These are phyloP conservation scores for Sebastes jordani DNA, from an alignment of 2,797 vertebrate genomes.

Conservation along the genomic window DNA sequence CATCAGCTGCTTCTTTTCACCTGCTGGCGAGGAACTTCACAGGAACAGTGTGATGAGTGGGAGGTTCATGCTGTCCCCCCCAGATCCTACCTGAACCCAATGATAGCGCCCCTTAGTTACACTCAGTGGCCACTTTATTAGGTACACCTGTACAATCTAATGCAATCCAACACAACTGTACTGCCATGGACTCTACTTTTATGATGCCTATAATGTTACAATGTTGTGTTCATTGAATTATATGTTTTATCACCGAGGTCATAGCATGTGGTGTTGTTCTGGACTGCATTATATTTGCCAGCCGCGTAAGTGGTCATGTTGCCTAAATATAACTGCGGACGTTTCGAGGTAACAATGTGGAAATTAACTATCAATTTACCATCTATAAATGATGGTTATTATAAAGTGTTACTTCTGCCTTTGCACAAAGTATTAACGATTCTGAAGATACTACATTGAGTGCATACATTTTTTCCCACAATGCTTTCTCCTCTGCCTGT, in stretches of 20 bases:
- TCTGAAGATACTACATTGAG: not conserved
- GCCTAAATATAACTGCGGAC: too few relatives aligned
- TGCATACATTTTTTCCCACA: fast-evolving
- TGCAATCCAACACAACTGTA: not conserved
- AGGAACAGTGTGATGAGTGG: not conserved
- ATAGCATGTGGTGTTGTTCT: not conserved
- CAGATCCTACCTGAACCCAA: not conserved
- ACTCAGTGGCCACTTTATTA: not conserved
- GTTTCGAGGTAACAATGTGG: too few relatives aligned
- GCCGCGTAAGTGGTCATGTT: fast-evolving
- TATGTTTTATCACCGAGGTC: fast-evolving
- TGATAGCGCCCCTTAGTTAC: not conserved
- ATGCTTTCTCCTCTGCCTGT: not conserved
- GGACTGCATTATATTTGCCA: not conserved
- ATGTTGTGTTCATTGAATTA: not conserved
- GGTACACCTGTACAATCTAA: not conserved
- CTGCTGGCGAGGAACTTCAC: not conserved
- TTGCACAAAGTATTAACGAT: not conserved
- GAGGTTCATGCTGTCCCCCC: not conserved
- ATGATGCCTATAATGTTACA: not conserved
- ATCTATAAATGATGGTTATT: too few relatives aligned
- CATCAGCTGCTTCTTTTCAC: not conserved
- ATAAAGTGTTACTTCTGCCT: not conserved
- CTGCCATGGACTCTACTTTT: not conserved
- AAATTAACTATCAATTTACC: not conserved